Conservation (phyloP, 2,888 invertebrate species). For the Hirtodrosophila duncani region DNA sequence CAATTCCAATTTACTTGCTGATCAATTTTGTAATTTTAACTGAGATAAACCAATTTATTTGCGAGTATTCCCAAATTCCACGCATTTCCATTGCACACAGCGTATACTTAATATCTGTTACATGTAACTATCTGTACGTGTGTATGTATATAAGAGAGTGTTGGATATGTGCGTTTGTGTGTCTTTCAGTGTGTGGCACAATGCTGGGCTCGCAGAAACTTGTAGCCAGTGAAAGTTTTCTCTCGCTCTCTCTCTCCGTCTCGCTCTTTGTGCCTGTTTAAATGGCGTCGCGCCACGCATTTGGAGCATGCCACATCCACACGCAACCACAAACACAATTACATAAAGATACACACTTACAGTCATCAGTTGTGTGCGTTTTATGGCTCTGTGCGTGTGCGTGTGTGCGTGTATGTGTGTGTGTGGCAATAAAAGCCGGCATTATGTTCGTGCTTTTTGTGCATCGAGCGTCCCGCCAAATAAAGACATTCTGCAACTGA, state of each 20-base stretch:
- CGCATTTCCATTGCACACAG: slow-evolving; percentile 10
- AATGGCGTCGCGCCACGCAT: slow-evolving; percentile 32
- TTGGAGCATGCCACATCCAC: slow-evolving; percentile 26
- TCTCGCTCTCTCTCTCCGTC: slow-evolving; percentile 1
- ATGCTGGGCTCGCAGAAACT: slow-evolving; percentile 55
- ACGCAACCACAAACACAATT: slow-evolving; percentile 1
- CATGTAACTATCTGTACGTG: neutral
- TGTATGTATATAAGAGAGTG: slow-evolving; percentile 17
- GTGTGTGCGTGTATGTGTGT: slow-evolving; percentile 6
- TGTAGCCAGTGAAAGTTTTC: slow-evolving; percentile 24
- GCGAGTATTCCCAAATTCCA: neutral
- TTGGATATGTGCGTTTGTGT: slow-evolving; percentile 49
- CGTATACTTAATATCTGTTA: slow-evolving; percentile 30
- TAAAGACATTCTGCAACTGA: slow-evolving; percentile 54
- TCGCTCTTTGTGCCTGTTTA: slow-evolving; percentile 10
- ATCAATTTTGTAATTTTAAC: no score
- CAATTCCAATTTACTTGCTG: no score
- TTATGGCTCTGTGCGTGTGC: slow-evolving; percentile 8
- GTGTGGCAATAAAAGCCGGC: slow-evolving; percentile 65
- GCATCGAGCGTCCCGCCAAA: slow-evolving; percentile 25
- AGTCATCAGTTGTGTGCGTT: slow-evolving; percentile 6
- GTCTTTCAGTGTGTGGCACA: slow-evolving; percentile 39
- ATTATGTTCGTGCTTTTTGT: slow-evolving; percentile 36
- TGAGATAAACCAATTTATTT: no score
- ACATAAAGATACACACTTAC: slow-evolving; percentile 3